Evolutionary conservation across 2,113 vertebrate genomes (phyloP).

Genomic region (Machaerirhynchus nigripectus): DNA sequence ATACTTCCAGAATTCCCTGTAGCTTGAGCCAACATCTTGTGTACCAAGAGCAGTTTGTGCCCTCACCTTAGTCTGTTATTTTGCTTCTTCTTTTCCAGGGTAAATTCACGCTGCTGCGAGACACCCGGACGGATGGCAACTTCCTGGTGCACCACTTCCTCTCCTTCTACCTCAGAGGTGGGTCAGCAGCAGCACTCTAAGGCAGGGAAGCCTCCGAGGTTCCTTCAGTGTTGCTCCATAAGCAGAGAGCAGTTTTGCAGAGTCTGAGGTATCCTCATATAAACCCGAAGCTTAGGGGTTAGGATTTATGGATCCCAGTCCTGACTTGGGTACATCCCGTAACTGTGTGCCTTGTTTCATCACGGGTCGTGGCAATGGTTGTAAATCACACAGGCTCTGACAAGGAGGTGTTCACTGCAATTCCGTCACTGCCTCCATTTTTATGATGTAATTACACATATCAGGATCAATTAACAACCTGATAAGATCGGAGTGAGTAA

Average conservation of each 20-base stretch:
- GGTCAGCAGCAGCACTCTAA: neutral
- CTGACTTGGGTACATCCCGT: neutral
- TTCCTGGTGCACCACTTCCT: constrained; percentile 95
- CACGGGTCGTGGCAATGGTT: accelerated
- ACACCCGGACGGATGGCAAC: constrained; percentile 84
- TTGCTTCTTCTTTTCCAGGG: constrained; percentile 67
- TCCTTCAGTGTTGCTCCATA: neutral
- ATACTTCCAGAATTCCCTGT: neutral
- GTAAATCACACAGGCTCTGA: neutral
- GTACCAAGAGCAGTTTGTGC: neutral
- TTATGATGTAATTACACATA: neutral
- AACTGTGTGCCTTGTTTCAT: neutral
- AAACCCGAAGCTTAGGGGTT: neutral
- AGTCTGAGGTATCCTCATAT: accelerated
- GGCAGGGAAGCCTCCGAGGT: neutral
- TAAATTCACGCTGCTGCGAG: constrained; percentile 81
- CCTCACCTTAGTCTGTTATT: neutral
- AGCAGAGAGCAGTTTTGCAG: neutral
- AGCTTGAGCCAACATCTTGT: neutral
- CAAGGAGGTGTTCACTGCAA: neutral
- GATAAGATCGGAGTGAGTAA: neutral
- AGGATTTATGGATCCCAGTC: neutral
- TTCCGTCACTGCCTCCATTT: neutral
- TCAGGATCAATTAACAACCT: neutral
- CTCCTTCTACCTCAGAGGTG: constrained; percentile 91